Evolutionary conservation across 92 coral and sea anemone genomes (phyloP).

Genomic region (Scolanthus callimorphus): DNA sequence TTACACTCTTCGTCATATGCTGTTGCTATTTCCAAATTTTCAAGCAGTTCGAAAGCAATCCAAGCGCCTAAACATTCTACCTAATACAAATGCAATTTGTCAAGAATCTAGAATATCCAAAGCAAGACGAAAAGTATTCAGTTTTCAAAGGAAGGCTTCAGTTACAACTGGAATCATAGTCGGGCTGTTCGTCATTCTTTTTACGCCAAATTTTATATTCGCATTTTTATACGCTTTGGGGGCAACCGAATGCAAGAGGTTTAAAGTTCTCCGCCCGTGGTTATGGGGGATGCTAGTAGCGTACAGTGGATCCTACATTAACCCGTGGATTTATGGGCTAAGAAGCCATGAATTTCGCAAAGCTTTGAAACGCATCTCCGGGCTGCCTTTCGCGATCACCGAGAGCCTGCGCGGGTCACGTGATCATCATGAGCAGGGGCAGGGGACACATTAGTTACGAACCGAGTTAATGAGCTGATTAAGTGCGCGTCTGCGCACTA

Average conservation of each 20-base stretch:
- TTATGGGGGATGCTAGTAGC: slow-evolving; percentile 27
- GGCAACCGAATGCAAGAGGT: slow-evolving; percentile 8
- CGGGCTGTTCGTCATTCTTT: slow-evolving; percentile 14
- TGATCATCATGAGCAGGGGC: too few relatives aligned
- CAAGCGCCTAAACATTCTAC: slow-evolving; percentile 2
- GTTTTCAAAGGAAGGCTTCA: slow-evolving; percentile 20
- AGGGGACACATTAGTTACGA: too few relatives aligned
- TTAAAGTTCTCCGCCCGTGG: slow-evolving; percentile 22
- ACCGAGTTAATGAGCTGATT: too few relatives aligned
- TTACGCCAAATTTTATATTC: slow-evolving; percentile 30
- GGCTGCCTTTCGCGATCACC: too few relatives aligned
- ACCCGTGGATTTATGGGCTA: slow-evolving; percentile 40
- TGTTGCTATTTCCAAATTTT: slow-evolving; percentile 52
- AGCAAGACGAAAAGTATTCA: neutral
- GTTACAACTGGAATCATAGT: slow-evolving; percentile 16
- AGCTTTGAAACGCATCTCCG: slow-evolving; percentile 9
- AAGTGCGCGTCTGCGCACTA: too few relatives aligned
- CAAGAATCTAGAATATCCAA: too few relatives aligned
- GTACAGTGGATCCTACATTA: slow-evolving; percentile 31
- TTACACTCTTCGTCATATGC: slow-evolving; percentile 37
- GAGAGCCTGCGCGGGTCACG: too few relatives aligned
- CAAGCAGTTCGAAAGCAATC: slow-evolving; percentile 47
- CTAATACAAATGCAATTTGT: too few relatives aligned
- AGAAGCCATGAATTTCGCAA: slow-evolving; percentile 12
- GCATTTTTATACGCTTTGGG: slow-evolving; percentile 23